phyloP scores from a whole-genome alignment of 2,888 invertebrate species.

The Silvanus unidentatus region DNA sequence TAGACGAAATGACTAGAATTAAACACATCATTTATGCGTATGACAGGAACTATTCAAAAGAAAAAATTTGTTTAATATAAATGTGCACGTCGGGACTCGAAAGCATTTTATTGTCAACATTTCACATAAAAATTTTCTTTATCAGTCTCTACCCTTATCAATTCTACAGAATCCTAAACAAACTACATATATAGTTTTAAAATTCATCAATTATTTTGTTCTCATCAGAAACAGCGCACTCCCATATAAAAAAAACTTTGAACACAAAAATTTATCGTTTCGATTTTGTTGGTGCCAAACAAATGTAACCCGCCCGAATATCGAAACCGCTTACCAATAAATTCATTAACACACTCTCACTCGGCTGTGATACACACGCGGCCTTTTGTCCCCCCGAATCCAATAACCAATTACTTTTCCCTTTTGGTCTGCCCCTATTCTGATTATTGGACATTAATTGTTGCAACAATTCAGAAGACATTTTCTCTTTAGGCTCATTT shows the following conservation, averaged over 20 bases:
- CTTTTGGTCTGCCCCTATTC: constrained; percentile 38
- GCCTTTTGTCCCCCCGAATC: constrained; percentile 41
- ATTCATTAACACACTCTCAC: constrained; percentile 86
- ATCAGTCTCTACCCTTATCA: too few species aligned
- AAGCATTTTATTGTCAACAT: too few species aligned
- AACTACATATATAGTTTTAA: too few species aligned
- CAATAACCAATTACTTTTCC: constrained; percentile 40
- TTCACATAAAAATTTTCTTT: too few species aligned
- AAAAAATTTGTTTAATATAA: not conserved
- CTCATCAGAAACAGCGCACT: constrained; percentile 7
- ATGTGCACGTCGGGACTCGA: too few species aligned
- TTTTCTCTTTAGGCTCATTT: constrained; percentile 42
- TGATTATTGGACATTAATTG: constrained; percentile 53
- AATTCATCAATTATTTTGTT: too few species aligned
- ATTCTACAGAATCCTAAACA: too few species aligned
- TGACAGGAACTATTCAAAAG: too few species aligned
- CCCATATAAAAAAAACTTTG: constrained; percentile 1
- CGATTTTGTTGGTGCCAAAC: constrained; percentile 59
- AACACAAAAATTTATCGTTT: constrained; percentile 32
- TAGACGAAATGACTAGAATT: constrained; percentile 1
- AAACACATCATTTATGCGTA: not conserved
- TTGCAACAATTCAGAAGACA: constrained; percentile 53
- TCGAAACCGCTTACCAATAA: constrained; percentile 93
- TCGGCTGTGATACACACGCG: constrained; percentile 49
- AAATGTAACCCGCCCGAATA: constrained; percentile 86